Conservation (phyloP, 2,113 vertebrate genomes). For the Calypte anna region DNA sequence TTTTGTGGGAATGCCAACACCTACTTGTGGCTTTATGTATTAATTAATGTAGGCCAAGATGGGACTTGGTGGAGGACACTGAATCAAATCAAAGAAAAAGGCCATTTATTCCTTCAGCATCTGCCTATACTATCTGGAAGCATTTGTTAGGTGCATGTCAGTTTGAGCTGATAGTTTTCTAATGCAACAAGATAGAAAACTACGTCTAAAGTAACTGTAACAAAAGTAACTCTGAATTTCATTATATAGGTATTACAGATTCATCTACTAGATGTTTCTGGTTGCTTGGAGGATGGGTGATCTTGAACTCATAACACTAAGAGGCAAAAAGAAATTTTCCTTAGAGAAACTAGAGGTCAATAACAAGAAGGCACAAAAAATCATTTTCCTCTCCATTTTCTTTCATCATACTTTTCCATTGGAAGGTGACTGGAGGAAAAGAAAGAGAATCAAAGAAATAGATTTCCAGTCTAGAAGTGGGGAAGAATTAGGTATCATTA, state of each 20-base stretch:
- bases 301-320: background rate
- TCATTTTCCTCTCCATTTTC: background rate
- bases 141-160: background rate
- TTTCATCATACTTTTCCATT: background rate
- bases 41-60: background rate
- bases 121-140: background rate
- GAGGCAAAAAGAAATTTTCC: background rate
- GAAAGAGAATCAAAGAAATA: background rate
- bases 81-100: background rate
- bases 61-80: background rate
- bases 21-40: background rate
- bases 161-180: background rate
- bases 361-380: background rate
- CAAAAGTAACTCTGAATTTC: background rate
- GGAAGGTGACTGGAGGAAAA: background rate
- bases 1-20: background rate
- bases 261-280: background rate
- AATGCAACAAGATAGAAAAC: background rate
- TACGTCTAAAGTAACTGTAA: background rate
- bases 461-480: accelerated
- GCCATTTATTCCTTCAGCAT: background rate
- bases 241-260: background rate
- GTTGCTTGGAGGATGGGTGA: background rate
- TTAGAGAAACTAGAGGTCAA: background rate
- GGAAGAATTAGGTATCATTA: background rate